phyloP scores from a whole-genome alignment of 2,797 vertebrate genomes.

The Anabacerthia variegaticeps region DNA sequence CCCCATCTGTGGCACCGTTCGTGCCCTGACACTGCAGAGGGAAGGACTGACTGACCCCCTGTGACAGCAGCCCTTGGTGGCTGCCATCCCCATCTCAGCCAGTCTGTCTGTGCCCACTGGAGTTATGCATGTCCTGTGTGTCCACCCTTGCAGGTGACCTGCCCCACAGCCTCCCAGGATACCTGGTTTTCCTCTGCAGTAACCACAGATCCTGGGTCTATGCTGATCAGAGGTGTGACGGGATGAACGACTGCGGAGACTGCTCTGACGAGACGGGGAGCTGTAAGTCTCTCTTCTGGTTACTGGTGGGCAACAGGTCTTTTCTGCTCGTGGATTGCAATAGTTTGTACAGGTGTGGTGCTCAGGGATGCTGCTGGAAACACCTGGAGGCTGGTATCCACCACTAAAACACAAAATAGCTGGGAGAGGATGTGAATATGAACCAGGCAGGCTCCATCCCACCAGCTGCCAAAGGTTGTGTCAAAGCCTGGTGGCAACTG shows the following conservation, averaged over 20 bases:
- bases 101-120: fast-evolving
- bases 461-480: neutral
- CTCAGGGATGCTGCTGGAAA: neutral
- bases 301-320: neutral
- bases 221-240: constrained; percentile 73
- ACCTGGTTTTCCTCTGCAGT: constrained; percentile 76
- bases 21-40: fast-evolving
- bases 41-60: fast-evolving
- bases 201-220: constrained; percentile 75
- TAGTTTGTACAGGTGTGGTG: neutral
- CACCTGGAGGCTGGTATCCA: neutral
- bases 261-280: constrained; percentile 75
- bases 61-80: neutral
- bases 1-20: fast-evolving
- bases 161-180: constrained; percentile 66
- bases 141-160: constrained; percentile 65
- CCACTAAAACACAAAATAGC: neutral
- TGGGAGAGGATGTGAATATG: fast-evolving
- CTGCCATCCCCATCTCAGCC: fast-evolving
- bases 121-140: neutral
- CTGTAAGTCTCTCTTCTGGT: constrained; percentile 66
- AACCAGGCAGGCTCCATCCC: neutral
- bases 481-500: neutral
- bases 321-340: neutral
- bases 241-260: constrained; percentile 80